phyloP scores from a whole-genome alignment of 2,113 vertebrate species.

The Chlamydotis undulata region DNA sequence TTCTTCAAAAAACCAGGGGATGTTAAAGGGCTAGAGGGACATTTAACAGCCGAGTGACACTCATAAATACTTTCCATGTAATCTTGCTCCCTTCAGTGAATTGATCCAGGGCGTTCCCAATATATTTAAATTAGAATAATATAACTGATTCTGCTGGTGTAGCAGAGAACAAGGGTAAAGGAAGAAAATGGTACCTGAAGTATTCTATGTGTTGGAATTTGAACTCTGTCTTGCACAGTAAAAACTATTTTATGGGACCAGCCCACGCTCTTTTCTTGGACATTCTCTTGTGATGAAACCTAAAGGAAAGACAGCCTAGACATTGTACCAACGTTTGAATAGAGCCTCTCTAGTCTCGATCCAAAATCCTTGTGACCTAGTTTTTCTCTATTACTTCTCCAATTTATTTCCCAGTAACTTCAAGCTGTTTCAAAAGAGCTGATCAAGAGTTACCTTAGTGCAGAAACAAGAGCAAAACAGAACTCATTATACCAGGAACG shows the following conservation, averaged over 20 bases:
- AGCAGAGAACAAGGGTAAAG: background rate
- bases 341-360: background rate
- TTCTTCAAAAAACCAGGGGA: background rate
- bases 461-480: background rate
- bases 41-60: background rate
- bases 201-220: background rate
- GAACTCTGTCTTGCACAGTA: background rate
- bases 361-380: background rate
- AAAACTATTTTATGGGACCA: background rate
- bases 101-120: background rate
- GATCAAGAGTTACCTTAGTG: conserved; percentile 2
- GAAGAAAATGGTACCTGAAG: background rate
- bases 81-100: background rate
- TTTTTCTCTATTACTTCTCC: conserved; percentile 30
- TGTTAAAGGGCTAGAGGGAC: background rate
- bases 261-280: background rate
- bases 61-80: background rate
- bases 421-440: background rate
- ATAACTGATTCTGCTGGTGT: background rate
- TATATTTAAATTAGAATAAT: background rate
- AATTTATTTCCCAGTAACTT: conserved; percentile 4
- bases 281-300: background rate
- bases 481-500: background rate
- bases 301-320: conserved; percentile 9
- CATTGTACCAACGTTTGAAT: background rate